Evolutionary conservation across 2,797 vertebrate genomes (phyloP).

Genomic region (Hozukius guyotensis): DNA sequence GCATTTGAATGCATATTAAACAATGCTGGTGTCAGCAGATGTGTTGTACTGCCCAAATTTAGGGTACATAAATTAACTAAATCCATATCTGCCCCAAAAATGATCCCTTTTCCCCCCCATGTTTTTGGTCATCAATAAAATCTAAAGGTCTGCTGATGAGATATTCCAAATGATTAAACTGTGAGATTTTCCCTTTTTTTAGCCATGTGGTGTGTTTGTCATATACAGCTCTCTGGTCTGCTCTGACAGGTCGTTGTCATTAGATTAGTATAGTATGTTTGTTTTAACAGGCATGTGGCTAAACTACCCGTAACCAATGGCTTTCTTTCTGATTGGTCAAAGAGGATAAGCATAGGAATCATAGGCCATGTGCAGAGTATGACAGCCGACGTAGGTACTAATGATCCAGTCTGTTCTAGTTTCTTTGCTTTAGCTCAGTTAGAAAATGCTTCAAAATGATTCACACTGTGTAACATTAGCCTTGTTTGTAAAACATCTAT

Average conservation of each 20-base stretch:
- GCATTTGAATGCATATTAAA: constrained; percentile 28
- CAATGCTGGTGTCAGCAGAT: constrained; percentile 29
- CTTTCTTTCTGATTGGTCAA: constrained; percentile 3
- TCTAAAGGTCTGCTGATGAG: not conserved
- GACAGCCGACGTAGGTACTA: not conserved
- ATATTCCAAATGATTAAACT: not conserved
- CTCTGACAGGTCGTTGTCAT: not conserved
- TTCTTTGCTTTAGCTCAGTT: not conserved
- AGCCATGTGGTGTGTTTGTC: not conserved
- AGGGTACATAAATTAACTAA: not conserved
- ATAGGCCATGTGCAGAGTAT: not conserved
- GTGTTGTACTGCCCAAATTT: not conserved
- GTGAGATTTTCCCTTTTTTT: not conserved
- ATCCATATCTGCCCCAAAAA: not conserved
- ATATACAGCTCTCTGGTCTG: not conserved
- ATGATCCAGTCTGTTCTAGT: not conserved
- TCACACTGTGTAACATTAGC: not conserved
- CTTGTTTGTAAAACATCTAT: too few species aligned
- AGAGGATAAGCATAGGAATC: not conserved
- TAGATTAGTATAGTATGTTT: not conserved
- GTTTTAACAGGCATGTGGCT: not conserved
- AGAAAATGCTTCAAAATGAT: not conserved
- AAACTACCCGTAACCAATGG: not conserved
- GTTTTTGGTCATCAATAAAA: not conserved
- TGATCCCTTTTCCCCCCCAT: not conserved